phyloP scores from a whole-genome alignment of 2,888 invertebrate genomes.

The Incurvaria masculella region DNA sequence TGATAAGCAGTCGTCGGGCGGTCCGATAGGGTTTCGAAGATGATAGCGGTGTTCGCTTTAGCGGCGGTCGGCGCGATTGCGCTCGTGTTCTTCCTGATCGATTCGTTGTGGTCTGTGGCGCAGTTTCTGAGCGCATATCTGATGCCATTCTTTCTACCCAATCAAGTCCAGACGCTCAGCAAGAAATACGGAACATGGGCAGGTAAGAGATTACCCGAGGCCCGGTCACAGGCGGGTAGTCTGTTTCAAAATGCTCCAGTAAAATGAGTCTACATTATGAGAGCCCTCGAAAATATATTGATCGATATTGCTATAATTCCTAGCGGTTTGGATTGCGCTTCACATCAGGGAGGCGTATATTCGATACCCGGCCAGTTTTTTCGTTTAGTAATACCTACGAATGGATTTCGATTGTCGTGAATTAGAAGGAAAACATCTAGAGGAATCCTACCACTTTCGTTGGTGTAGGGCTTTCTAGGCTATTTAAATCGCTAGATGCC shows the following conservation, averaged over 20 bases:
- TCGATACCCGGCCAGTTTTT: not conserved
- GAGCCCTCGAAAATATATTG: not conserved
- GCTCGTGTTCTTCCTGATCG: conserved; percentile 46
- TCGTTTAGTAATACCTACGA: not conserved
- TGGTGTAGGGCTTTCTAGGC: no score
- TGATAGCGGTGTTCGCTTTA: conserved; percentile 21
- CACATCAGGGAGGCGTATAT: conserved; percentile 1
- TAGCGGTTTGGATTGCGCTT: conserved; percentile 5
- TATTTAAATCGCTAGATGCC: no score
- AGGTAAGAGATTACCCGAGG: conserved; percentile 54
- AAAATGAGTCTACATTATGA: not conserved
- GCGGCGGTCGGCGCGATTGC: conserved; percentile 52
- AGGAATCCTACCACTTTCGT: no score
- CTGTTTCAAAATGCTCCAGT: not conserved
- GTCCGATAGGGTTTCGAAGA: not conserved
- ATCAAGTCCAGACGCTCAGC: conserved; percentile 56
- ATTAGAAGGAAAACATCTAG: no score
- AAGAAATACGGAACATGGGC: conserved; percentile 84
- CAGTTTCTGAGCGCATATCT: conserved; percentile 58
- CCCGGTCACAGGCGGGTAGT: conserved; percentile 14
- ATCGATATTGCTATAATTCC: conserved; percentile 2
- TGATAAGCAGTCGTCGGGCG: not conserved
- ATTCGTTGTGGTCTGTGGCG: conserved; percentile 60
- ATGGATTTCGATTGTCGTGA: no score
- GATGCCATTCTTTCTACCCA: conserved; percentile 64